Percentiles rank a stretch among this genome's conserved stretches.
Evolutionary conservation across 2,797 vertebrate species (phyloP).

Genomic region (Pachyuromys duprasi): DNA sequence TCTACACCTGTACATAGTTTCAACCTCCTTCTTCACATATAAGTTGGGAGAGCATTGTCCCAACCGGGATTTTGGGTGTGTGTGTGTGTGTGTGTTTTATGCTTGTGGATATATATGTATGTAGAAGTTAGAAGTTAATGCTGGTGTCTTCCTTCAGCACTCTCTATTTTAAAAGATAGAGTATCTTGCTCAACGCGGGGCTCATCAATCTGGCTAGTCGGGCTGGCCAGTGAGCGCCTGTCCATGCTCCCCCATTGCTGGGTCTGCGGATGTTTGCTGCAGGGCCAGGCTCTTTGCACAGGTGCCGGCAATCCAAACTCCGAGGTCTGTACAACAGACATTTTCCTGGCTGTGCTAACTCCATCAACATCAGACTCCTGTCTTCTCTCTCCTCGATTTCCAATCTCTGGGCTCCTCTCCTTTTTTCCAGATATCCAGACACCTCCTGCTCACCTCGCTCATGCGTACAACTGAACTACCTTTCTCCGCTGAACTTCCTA

Average conservation of each 20-base stretch:
- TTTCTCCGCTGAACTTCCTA: background rate
- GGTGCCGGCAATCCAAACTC: background rate
- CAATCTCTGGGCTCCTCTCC: background rate
- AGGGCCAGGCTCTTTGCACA: background rate
- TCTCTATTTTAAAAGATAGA: background rate
- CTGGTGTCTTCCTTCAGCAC: background rate
- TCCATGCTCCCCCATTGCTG: no score
- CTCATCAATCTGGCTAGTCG: no score
- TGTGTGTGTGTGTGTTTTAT: background rate
- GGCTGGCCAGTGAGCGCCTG: background rate
- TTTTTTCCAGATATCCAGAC: background rate
- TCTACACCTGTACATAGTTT: background rate
- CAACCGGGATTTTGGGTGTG: background rate
- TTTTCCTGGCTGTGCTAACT: background rate
- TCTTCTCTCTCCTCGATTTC: constrained; percentile 6
- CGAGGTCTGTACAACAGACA: background rate
- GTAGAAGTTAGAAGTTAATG: background rate
- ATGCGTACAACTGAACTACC: background rate
- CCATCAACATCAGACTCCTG: background rate
- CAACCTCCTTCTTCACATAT: background rate
- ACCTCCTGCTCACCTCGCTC: background rate
- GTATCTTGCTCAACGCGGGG: background rate
- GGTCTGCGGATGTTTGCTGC: background rate
- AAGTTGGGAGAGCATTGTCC: background rate
- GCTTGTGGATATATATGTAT: background rate